These are phyloP conservation scores for Synaphobranchus kaupii DNA, from an alignment of 2,797 vertebrate genomes.

Conservation along the genomic window DNA sequence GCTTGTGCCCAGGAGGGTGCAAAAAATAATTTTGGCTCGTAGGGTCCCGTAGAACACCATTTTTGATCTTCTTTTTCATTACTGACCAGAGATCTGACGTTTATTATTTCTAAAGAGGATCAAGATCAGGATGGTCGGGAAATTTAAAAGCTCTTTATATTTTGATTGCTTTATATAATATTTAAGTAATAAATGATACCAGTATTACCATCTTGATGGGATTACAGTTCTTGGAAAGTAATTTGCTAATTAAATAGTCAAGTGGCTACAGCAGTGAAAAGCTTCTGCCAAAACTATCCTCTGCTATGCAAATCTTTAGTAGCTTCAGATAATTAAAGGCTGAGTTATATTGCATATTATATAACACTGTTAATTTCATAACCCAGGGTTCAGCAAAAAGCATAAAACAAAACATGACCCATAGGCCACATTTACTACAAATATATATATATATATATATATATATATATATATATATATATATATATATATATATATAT, in stretches of 20 bases:
- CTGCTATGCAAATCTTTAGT: background rate
- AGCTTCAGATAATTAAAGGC: background rate
- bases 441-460: background rate
- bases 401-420: background rate
- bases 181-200: background rate
- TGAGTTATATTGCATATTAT: background rate
- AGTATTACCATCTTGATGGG: background rate
- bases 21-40: background rate
- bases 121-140: background rate
- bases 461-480: too few relatives aligned
- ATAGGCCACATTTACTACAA: background rate
- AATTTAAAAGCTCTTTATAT: background rate
- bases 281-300: background rate
- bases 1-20: background rate
- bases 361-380: background rate
- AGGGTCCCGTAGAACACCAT: background rate
- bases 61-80: background rate
- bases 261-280: background rate
- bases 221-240: background rate
- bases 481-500: too few relatives aligned
- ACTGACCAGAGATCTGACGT: too few relatives aligned
- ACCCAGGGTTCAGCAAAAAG: background rate
- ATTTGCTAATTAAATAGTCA: background rate
- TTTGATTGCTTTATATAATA: background rate
- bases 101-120: background rate